Evolutionary conservation across 2,888 invertebrate species (phyloP).

Genomic region (Plagiodera versicolora): DNA sequence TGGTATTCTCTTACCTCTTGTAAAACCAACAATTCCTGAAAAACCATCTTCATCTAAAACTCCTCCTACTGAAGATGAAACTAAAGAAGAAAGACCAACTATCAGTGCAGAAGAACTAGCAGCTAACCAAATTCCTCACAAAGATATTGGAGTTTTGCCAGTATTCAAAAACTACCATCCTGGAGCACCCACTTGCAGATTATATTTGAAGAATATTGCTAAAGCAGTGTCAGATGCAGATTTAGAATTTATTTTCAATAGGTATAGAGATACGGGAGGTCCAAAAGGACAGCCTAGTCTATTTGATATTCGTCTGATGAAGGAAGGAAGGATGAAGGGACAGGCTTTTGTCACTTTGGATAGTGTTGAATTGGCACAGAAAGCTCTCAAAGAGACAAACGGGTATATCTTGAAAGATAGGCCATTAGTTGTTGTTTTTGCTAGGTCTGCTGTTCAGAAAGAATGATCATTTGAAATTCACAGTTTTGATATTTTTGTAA

Average conservation of each 20-base stretch:
- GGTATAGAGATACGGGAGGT: constrained; percentile 59
- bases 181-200: constrained; percentile 77
- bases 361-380: constrained; percentile 66
- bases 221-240: constrained; percentile 78
- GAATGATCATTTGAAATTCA: too few species aligned
- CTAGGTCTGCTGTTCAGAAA: constrained; percentile 56
- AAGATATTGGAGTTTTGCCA: constrained; percentile 72
- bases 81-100: constrained; percentile 44
- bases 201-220: constrained; percentile 91
- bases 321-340: constrained; percentile 94
- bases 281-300: constrained; percentile 52
- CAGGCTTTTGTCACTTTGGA: constrained; percentile 91
- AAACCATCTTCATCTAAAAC: constrained; percentile 22
- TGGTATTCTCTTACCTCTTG: constrained; percentile 42
- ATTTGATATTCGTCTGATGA: constrained; percentile 81
- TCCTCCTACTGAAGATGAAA: constrained; percentile 18
- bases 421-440: constrained; percentile 90
- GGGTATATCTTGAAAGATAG: constrained; percentile 84
- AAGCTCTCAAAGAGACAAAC: constrained; percentile 82
- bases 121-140: constrained; percentile 68
- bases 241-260: constrained; percentile 73
- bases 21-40: constrained; percentile 25
- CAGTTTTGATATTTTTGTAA: too few species aligned
- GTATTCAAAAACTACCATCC: constrained; percentile 85
- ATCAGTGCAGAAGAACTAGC: constrained; percentile 68